These are phyloP conservation scores for Danionella cerebrum DNA, from an alignment of 2,113 vertebrate genomes.

Conservation along the genomic window DNA sequence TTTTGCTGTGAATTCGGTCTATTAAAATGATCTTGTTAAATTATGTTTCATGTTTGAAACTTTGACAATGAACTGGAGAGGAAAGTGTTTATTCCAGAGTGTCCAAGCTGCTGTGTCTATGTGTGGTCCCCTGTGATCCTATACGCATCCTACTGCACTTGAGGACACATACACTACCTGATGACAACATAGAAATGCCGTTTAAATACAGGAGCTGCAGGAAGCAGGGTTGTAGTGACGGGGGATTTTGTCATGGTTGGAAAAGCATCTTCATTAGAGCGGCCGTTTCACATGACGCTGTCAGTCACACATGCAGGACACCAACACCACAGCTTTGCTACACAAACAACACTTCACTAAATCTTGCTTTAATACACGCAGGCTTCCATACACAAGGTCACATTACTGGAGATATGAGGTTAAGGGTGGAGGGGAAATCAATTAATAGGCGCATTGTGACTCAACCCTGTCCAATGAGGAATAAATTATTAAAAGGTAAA, in stretches of 20 bases:
- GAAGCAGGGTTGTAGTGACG: constrained; percentile 19
- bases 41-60: too few relatives aligned
- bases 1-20: too few relatives aligned
- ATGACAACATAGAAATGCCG: constrained; percentile 11
- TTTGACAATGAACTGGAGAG: too few relatives aligned
- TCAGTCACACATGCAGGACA: constrained; percentile 19
- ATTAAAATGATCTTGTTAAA: too few relatives aligned
- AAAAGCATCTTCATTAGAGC: constrained; percentile 40
- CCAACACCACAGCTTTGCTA: background rate
- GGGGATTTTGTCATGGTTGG: constrained; percentile 41
- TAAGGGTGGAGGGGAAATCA: too few relatives aligned
- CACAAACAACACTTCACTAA: background rate
- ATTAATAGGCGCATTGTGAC: too few relatives aligned
- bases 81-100: too few relatives aligned
- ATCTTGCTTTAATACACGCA: background rate
- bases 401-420: too few relatives aligned
- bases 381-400: background rate
- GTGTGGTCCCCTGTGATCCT: too few relatives aligned
- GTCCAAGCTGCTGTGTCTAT: too few relatives aligned
- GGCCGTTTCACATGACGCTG: constrained; percentile 20
- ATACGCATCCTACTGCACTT: background rate
- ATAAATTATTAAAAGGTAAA: too few relatives aligned
- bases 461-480: too few relatives aligned
- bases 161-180: background rate
- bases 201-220: background rate